Evolutionary conservation across 2,113 vertebrate genomes (phyloP).

Genomic region (Procavia capensis): DNA sequence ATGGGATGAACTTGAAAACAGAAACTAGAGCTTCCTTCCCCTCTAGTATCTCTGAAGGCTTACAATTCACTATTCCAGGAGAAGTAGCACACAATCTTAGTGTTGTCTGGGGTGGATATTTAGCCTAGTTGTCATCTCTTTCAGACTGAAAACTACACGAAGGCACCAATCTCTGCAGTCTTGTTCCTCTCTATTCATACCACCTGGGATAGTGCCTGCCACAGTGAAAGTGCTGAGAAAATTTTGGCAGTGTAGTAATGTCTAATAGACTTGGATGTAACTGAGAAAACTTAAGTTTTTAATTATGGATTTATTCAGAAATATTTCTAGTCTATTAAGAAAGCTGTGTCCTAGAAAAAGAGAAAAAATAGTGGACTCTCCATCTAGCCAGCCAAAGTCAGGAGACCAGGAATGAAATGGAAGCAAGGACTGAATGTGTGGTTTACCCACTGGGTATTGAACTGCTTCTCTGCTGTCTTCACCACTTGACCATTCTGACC

Average conservation of each 20-base stretch:
- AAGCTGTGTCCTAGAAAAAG: neutral
- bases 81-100: neutral
- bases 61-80: neutral
- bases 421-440: neutral
- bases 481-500: neutral
- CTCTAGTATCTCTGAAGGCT: neutral
- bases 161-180: neutral
- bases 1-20: neutral
- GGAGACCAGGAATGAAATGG: neutral
- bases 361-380: neutral
- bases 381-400: neutral
- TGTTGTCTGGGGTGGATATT: neutral
- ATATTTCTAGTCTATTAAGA: neutral
- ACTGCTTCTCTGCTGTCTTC: neutral
- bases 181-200: neutral
- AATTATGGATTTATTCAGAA: neutral
- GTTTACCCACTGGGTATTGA: neutral
- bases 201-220: neutral
- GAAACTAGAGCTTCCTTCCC: neutral
- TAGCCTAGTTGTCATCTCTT: neutral
- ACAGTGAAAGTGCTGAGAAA: neutral
- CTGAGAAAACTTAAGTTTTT: neutral
- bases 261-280: neutral
- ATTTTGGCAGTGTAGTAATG: neutral
- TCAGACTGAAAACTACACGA: neutral